phyloP scores from a whole-genome alignment of 2,113 vertebrate genomes.

The Corythoichthys intestinalis region DNA sequence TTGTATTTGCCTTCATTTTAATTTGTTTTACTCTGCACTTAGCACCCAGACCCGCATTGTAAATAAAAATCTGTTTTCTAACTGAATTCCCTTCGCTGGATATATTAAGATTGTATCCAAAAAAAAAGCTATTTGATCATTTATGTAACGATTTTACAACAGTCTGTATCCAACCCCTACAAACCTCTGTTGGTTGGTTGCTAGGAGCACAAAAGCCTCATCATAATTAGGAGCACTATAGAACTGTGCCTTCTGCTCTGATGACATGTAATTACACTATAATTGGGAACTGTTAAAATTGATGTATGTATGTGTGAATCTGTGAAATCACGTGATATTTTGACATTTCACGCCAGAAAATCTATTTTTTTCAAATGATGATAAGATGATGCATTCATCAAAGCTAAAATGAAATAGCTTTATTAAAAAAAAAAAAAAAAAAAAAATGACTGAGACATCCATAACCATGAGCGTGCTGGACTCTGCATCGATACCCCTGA shows the following conservation, averaged over 20 bases:
- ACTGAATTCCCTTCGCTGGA: too few species aligned
- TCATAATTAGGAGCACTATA: slow-evolving; percentile 82
- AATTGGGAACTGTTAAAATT: slow-evolving; percentile 85
- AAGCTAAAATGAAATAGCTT: not conserved
- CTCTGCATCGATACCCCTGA: slow-evolving; percentile 3
- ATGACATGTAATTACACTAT: slow-evolving; percentile 92
- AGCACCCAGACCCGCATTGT: too few species aligned
- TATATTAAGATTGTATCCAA: too few species aligned
- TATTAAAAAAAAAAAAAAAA: not conserved
- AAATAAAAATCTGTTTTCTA: too few species aligned
- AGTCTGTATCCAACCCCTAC: slow-evolving; percentile 72
- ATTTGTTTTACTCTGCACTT: too few species aligned
- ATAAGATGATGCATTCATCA: not conserved
- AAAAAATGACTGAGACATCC: not conserved
- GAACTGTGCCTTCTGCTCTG: slow-evolving; percentile 85
- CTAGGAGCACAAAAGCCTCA: slow-evolving; percentile 83
- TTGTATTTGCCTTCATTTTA: too few species aligned
- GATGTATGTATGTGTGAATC: slow-evolving; percentile 31
- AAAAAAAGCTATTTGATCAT: slow-evolving; percentile 75
- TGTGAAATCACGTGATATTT: slow-evolving; percentile 20
- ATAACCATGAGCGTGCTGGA: not conserved
- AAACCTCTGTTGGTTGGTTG: slow-evolving; percentile 75
- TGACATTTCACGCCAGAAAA: slow-evolving; percentile 11
- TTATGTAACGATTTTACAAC: slow-evolving; percentile 74
- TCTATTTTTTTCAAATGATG: slow-evolving; percentile 8